A percentile compares a stretch with the other conserved stretches of the same genome.
Conservation (phyloP, 2,113 vertebrate species). For the Rhea americana region DNA sequence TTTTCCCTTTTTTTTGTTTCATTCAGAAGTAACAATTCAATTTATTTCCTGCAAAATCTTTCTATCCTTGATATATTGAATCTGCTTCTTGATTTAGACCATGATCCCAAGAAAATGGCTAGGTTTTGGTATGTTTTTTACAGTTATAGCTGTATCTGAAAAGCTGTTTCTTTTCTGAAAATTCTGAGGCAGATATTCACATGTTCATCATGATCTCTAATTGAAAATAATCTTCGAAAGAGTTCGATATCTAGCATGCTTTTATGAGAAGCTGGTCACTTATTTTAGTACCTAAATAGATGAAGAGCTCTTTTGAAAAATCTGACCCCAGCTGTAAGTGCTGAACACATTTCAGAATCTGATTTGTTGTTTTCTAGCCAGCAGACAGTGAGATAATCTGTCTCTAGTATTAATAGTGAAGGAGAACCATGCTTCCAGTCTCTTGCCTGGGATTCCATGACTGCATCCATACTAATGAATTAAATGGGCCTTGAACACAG, state of each 20-base stretch:
- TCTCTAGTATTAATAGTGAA: background rate
- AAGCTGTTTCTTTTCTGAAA: background rate
- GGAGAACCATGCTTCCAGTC: background rate
- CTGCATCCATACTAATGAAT: background rate
- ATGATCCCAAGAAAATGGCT: background rate
- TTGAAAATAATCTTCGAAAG: background rate
- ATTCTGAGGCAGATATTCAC: background rate
- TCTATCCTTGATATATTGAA: background rate
- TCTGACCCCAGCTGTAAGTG: background rate
- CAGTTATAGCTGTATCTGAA: background rate
- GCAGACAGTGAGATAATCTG: background rate
- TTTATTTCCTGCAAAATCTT: constrained; percentile 8
- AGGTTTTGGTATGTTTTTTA: background rate
- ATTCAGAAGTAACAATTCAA: constrained; percentile 11
- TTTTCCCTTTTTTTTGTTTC: background rate
- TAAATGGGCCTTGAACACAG: background rate
- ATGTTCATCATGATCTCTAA: background rate
- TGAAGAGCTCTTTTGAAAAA: background rate
- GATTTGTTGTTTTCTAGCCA: constrained; percentile 6
- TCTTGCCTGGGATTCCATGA: background rate
- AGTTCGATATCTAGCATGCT: background rate
- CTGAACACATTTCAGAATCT: background rate
- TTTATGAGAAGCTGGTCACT: background rate
- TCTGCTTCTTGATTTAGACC: background rate
- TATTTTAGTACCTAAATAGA: background rate